Conservation (phyloP, 1,140 invertebrate genomes). For the Musca domestica region DNA sequence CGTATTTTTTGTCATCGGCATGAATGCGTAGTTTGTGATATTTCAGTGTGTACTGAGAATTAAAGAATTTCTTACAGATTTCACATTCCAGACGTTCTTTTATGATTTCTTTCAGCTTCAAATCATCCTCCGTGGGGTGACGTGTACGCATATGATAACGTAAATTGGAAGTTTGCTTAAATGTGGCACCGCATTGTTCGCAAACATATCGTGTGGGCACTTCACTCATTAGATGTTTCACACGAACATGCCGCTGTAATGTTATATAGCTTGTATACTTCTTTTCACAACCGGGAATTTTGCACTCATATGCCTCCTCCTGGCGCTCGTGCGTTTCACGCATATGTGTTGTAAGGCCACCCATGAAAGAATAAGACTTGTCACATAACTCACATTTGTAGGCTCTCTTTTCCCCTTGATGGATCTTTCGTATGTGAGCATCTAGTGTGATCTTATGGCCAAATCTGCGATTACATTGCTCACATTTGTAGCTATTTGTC, state of each 20-base stretch:
- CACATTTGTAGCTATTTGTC: constrained; percentile 41
- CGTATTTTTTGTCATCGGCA: constrained; percentile 31
- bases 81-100: constrained; percentile 36
- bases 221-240: constrained; percentile 34
- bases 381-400: constrained; percentile 47
- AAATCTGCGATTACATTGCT: constrained; percentile 39
- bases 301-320: constrained; percentile 37
- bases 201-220: constrained; percentile 36
- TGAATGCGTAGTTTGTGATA: constrained; percentile 49
- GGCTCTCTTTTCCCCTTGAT: constrained; percentile 43
- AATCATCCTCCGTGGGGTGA: constrained; percentile 45
- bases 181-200: constrained; percentile 45
- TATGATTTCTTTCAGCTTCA: constrained; percentile 27
- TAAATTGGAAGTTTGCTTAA: constrained; percentile 45
- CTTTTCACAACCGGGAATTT: constrained; percentile 37
- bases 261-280: constrained; percentile 44
- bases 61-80: constrained; percentile 44
- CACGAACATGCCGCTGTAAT: constrained; percentile 44
- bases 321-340: constrained; percentile 39
- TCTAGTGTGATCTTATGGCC: constrained; percentile 42
- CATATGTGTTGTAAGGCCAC: constrained; percentile 48
- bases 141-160: constrained; percentile 44
- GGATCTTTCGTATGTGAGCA: constrained; percentile 46
- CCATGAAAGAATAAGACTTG: constrained; percentile 46
- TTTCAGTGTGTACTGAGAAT: constrained; percentile 45